Conservation (phyloP, 2,888 invertebrate species). For the Copidosoma aretas region DNA sequence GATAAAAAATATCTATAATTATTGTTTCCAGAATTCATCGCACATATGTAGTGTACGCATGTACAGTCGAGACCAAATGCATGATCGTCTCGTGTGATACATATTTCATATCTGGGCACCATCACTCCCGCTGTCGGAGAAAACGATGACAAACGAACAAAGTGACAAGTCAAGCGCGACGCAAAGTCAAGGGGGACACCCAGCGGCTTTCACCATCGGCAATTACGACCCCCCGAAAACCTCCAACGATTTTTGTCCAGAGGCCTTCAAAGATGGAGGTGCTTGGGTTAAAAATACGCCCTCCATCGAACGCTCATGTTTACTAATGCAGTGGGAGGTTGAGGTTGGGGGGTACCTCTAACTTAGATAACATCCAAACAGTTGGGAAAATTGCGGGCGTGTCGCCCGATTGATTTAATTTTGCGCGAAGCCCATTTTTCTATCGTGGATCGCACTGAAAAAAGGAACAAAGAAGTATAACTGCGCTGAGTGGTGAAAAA, state of each 20-base stretch:
- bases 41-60: no score
- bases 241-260: conserved; percentile 8
- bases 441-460: no score
- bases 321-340: conserved; percentile 26
- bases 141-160: background rate
- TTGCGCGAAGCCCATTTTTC: no score
- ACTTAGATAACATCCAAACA: conserved; percentile 22
- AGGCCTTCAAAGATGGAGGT: background rate
- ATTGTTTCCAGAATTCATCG: no score
- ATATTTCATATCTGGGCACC: no score
- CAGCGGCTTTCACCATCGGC: conserved; percentile 4
- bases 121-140: background rate
- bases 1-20: no score
- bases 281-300: background rate
- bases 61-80: no score
- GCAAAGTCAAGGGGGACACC: conserved; percentile 5
- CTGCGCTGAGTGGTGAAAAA: no score
- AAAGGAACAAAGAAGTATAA: no score
- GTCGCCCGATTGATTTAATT: no score
- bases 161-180: conserved; percentile 10
- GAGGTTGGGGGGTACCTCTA: background rate
- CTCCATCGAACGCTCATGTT: conserved; percentile 27
- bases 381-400: conserved; percentile 1
- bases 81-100: no score
- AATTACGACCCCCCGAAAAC: conserved; percentile 16